Conservation (phyloP, 2,888 invertebrate species). For the Epicampocera succincta region DNA sequence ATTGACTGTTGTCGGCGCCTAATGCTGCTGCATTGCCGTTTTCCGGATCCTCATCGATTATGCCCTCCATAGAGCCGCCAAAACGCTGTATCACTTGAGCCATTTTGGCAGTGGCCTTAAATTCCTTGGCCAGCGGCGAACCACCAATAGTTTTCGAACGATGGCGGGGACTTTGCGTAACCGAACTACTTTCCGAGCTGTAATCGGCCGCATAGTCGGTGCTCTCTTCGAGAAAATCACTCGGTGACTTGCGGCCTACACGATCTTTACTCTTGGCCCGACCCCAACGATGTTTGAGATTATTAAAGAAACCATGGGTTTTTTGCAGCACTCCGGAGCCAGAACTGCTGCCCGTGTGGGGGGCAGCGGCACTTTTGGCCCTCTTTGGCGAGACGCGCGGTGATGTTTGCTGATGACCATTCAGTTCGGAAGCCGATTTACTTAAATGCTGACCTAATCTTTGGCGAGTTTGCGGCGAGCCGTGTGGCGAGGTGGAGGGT, state of each 20-base stretch:
- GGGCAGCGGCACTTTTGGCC: conserved; percentile 81
- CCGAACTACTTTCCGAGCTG: conserved; percentile 88
- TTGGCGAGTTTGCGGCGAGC: conserved; percentile 77
- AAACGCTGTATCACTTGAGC: conserved; percentile 78
- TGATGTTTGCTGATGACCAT: conserved; percentile 83
- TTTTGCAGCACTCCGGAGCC: conserved; percentile 86
- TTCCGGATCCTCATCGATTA: conserved; percentile 79
- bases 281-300: conserved; percentile 90
- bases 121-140: conserved; percentile 80
- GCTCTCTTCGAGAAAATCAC: conserved; percentile 84
- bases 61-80: conserved; percentile 80
- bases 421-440: conserved; percentile 91
- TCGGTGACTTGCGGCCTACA: conserved; percentile 83
- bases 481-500: conserved; percentile 74
- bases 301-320: conserved; percentile 91
- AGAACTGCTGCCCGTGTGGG: conserved; percentile 85
- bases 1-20: conserved; percentile 53
- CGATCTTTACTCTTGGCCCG: conserved; percentile 88
- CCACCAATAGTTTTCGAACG: conserved; percentile 84
- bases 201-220: conserved; percentile 90
- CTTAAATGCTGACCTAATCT: conserved; percentile 86
- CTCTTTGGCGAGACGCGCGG: conserved; percentile 83
- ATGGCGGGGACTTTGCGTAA: conserved; percentile 90
- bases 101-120: conserved; percentile 78
- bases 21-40: conserved; percentile 63